phyloP scores from a whole-genome alignment of 2,888 invertebrate genomes.

The Melangyna quadrimaculata region DNA sequence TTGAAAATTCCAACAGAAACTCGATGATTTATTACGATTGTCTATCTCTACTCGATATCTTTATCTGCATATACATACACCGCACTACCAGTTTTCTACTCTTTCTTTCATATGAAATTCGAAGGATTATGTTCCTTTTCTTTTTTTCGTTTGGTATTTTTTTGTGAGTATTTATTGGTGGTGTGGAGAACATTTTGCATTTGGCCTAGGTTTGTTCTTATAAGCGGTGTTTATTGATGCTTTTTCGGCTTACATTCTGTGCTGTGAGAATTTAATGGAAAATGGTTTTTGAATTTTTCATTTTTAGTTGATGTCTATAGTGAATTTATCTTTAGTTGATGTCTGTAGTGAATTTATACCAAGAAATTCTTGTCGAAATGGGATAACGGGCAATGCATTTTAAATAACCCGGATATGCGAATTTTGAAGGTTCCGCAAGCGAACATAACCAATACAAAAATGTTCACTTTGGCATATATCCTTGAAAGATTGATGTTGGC shows the following conservation, averaged over 20 bases:
- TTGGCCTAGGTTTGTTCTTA: neutral
- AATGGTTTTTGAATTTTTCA: constrained; percentile 30
- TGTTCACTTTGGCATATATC: neutral
- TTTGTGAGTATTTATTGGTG: neutral
- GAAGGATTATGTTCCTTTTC: neutral
- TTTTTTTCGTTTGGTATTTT: neutral
- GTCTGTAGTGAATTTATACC: constrained; percentile 1
- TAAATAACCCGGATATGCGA: constrained; percentile 30
- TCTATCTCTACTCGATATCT: neutral
- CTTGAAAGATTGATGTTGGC: constrained; percentile 35
- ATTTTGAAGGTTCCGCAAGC: neutral
- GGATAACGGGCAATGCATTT: constrained; percentile 43
- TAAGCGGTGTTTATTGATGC: constrained; percentile 30
- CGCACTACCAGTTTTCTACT: neutral
- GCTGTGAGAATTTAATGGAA: neutral
- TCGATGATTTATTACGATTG: neutral
- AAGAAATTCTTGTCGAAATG: constrained; percentile 20
- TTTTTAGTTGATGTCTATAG: constrained; percentile 11
- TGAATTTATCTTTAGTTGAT: constrained; percentile 18
- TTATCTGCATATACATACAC: too few species aligned
- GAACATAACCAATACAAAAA: neutral
- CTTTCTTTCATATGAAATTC: neutral
- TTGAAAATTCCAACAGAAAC: neutral
- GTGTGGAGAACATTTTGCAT: neutral
- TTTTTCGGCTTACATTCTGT: neutral